A percentile compares a stretch with the other conserved stretches of the same genome.
These are phyloP conservation scores for Tinea pellionella DNA, from an alignment of 2,888 invertebrate genomes.

Conservation along the genomic window DNA sequence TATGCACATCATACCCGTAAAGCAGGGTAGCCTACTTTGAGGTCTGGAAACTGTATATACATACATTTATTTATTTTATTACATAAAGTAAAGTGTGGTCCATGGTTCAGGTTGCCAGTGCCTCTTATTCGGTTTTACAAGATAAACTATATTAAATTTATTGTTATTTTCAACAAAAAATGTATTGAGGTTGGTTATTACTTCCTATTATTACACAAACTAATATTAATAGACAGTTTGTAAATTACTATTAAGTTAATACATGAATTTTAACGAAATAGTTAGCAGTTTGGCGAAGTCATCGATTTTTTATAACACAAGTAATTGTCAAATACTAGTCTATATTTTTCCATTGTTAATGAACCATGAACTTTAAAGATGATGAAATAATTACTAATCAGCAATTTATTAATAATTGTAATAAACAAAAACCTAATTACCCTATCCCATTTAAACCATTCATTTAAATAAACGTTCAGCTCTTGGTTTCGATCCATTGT, in stretches of 20 bases:
- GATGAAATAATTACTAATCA: neutral
- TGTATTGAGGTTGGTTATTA: no score
- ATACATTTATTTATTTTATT: no score
- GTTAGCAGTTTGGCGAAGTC: no score
- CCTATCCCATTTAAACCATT: slow-evolving; percentile 83
- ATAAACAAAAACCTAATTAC: slow-evolving; percentile 35
- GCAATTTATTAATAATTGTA: neutral
- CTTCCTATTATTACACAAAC: neutral
- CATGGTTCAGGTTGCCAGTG: no score
- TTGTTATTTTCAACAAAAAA: no score
- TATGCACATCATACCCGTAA: no score
- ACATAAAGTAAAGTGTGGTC: no score
- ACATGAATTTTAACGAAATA: no score
- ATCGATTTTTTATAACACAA: neutral
- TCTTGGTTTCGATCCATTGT: neutral
- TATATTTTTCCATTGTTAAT: neutral
- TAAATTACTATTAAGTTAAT: no score
- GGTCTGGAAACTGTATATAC: no score
- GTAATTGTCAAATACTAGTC: neutral
- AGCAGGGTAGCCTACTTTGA: no score
- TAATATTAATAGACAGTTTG: neutral
- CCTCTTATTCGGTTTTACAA: no score
- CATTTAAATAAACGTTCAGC: slow-evolving; percentile 57
- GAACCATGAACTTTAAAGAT: neutral
- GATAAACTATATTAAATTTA: slow-evolving; percentile 14